Conservation (phyloP, 2,888 invertebrate species). For the Ceramica pisi region DNA sequence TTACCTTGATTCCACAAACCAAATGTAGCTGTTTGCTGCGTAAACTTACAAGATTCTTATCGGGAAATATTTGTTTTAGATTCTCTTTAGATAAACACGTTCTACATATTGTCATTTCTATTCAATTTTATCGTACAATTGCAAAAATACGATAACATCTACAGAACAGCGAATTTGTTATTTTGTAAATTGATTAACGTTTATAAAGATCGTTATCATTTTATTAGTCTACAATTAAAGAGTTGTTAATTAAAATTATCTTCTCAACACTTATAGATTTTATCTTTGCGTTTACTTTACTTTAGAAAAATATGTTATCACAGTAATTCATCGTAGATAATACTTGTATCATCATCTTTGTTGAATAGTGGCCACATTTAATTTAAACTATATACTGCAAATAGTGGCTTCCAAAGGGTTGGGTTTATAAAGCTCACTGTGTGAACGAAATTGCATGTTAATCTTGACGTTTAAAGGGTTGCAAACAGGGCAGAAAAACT, state of each 20-base stretch:
- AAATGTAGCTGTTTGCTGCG: slow-evolving; percentile 58
- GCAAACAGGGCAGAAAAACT: background rate
- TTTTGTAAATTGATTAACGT: slow-evolving; percentile 26
- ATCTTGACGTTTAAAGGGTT: slow-evolving; percentile 44
- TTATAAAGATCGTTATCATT: slow-evolving; percentile 56
- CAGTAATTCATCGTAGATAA: slow-evolving; percentile 1
- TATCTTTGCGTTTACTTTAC: slow-evolving; percentile 7
- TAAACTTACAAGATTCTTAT: slow-evolving; percentile 43
- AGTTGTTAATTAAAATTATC: slow-evolving; percentile 50
- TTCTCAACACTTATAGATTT: slow-evolving; percentile 12
- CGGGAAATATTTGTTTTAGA: slow-evolving; percentile 65
- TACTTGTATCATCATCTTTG: background rate
- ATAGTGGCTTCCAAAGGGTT: background rate
- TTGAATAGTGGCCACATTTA: background rate
- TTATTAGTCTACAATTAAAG: background rate
- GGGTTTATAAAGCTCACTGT: slow-evolving; percentile 12
- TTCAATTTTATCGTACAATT: slow-evolving; percentile 1
- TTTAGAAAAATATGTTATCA: slow-evolving; percentile 4
- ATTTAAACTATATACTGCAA: too few relatives aligned
- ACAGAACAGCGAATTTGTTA: background rate
- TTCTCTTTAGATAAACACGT: slow-evolving; percentile 68
- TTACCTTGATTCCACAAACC: slow-evolving; percentile 67
- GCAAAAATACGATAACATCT: slow-evolving; percentile 25
- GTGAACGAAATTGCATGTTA: slow-evolving; percentile 17
- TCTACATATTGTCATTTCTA: slow-evolving; percentile 66